These are phyloP conservation scores for Nomada lathburiana DNA, from an alignment of 2,888 invertebrate genomes.

Conservation along the genomic window DNA sequence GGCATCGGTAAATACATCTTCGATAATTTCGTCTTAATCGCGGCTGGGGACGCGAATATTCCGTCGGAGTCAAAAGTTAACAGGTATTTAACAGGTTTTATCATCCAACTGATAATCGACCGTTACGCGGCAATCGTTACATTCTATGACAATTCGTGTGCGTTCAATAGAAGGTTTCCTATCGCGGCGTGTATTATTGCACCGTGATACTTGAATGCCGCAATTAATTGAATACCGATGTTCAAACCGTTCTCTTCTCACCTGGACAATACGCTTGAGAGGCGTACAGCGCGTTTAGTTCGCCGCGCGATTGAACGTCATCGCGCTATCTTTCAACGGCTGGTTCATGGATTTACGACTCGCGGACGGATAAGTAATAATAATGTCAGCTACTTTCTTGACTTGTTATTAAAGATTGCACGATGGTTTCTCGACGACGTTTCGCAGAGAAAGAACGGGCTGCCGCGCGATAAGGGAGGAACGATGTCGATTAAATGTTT, in stretches of 20 bases:
- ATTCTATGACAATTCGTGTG: not conserved
- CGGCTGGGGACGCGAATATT: slow-evolving; percentile 37
- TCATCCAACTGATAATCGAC: not conserved
- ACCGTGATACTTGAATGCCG: not conserved
- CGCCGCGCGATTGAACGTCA: no score
- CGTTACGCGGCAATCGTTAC: slow-evolving; percentile 12
- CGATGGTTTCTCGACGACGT: no score
- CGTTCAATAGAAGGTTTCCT: slow-evolving; percentile 1
- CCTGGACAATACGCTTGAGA: no score
- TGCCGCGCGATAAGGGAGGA: slow-evolving; percentile 13
- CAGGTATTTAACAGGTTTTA: slow-evolving; percentile 22
- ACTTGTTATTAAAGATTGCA: no score
- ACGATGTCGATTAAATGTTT: slow-evolving; percentile 34
- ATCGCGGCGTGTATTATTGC: not conserved
- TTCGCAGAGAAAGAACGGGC: not conserved
- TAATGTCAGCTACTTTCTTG: no score
- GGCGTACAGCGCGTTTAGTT: no score
- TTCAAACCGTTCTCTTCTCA: not conserved
- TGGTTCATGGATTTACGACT: no score
- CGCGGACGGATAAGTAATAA: no score
- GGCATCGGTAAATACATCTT: slow-evolving; percentile 16
- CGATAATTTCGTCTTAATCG: slow-evolving; percentile 43
- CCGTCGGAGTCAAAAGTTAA: slow-evolving; percentile 32
- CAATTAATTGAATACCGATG: not conserved
- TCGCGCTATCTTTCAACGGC: no score